Evolutionary conservation across 2,888 invertebrate genomes (phyloP).

Genomic region (Megalurothrips usitatus): DNA sequence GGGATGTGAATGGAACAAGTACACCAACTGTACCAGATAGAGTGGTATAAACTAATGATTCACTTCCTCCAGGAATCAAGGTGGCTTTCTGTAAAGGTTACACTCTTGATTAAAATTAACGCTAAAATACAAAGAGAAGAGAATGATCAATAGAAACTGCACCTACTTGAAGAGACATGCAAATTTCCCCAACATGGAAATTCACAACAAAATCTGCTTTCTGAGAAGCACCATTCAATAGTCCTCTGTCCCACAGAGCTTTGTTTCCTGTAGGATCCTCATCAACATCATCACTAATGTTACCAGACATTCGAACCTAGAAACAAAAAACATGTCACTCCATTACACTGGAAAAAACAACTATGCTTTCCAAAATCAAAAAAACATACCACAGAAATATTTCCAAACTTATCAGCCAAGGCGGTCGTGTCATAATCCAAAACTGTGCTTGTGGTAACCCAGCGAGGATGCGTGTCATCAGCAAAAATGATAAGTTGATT

Average conservation of each 20-base stretch:
- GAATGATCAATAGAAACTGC: constrained; percentile 16
- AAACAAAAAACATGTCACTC: constrained; percentile 33
- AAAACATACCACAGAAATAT: constrained; percentile 74
- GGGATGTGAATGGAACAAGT: constrained; percentile 87
- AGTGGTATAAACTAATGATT: constrained; percentile 93
- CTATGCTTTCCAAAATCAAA: background rate
- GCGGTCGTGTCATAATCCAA: constrained; percentile 96
- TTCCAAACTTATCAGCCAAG: constrained; percentile 97
- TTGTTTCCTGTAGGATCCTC: constrained; percentile 99
- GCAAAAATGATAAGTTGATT: constrained; percentile 98
- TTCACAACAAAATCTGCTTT: constrained; percentile 90
- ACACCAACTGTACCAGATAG: constrained; percentile 91
- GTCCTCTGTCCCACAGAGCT: constrained; percentile 89
- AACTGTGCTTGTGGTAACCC: constrained; percentile 88
- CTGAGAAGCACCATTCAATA: constrained; percentile 94
- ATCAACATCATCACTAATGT: constrained; percentile 95
- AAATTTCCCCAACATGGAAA: constrained; percentile 94
- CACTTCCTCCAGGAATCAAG: constrained; percentile 94
- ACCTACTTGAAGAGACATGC: constrained; percentile 77
- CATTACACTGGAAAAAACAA: background rate
- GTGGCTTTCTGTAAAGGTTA: constrained; percentile 78
- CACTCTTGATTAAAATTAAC: constrained; percentile 5
- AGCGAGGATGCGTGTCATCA: constrained; percentile 95
- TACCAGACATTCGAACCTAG: constrained; percentile 72
- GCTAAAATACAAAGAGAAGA: constrained; percentile 28